phyloP scores from a whole-genome alignment of 2,113 vertebrate species.

The Stigmatopora nigra region DNA sequence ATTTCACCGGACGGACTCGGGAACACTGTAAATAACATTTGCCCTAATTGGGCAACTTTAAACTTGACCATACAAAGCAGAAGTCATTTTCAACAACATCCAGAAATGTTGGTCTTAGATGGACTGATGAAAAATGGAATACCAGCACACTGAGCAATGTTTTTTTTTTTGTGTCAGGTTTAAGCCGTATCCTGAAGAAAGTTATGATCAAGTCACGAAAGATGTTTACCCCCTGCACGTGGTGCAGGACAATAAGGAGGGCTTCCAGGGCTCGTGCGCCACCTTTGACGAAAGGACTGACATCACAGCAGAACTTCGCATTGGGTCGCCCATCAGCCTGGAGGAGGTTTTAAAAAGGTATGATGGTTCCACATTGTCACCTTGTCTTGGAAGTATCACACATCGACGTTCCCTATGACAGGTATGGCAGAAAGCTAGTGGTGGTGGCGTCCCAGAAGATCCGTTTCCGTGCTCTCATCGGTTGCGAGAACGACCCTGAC shows the following conservation, averaged over 20 bases:
- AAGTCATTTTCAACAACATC: no score
- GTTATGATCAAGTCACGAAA: constrained; percentile 59
- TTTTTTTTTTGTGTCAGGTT: constrained; percentile 66
- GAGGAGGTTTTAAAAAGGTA: constrained; percentile 75
- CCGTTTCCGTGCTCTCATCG: constrained; percentile 80
- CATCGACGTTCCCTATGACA: constrained; percentile 28
- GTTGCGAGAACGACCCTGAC: constrained; percentile 81
- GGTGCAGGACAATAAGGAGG: constrained; percentile 76
- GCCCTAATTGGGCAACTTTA: no score
- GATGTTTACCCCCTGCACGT: constrained; percentile 82
- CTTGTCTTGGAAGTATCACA: constrained; percentile 13
- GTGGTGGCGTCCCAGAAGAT: constrained; percentile 80
- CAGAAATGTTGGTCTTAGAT: no score
- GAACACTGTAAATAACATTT: no score
- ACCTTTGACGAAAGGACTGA: constrained; percentile 77
- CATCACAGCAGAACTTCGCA: constrained; percentile 73
- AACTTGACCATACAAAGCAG: no score
- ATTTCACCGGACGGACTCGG: no score
- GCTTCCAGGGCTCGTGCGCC: constrained; percentile 84
- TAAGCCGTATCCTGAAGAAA: constrained; percentile 78
- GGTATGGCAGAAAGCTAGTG: constrained; percentile 84
- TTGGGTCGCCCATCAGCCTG: constrained; percentile 59
- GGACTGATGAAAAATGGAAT: no score
- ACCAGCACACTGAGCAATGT: not conserved
- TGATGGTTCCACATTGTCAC: not conserved